Conservation (phyloP, 2,113 vertebrate genomes). For the Hippocampus guttulatus region DNA sequence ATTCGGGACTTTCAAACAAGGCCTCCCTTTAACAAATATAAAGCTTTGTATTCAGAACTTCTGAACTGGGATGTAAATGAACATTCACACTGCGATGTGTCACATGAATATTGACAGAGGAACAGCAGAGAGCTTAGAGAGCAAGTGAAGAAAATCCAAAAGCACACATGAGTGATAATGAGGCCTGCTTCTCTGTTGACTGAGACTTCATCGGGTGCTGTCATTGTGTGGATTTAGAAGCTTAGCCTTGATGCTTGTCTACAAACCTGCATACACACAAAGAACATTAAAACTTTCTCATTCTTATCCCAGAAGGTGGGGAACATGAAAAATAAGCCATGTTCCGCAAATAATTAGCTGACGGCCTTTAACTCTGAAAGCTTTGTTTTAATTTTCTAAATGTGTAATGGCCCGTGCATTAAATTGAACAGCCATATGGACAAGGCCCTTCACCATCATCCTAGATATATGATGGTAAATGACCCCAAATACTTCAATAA, state of each 20-base stretch:
- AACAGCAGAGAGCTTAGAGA: slow-evolving; percentile 37
- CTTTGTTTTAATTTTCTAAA: slow-evolving; percentile 68
- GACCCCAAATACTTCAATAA: slow-evolving; percentile 49
- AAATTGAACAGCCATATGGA: slow-evolving; percentile 60
- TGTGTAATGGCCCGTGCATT: slow-evolving; percentile 44
- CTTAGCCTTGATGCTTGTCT: slow-evolving; percentile 49
- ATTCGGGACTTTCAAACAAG: not conserved
- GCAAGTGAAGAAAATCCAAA: slow-evolving; percentile 48
- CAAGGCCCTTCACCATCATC: slow-evolving; percentile 33
- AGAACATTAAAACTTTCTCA: slow-evolving; percentile 2
- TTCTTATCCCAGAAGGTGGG: slow-evolving; percentile 45
- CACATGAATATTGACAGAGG: slow-evolving; percentile 42
- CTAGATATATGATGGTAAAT: slow-evolving; percentile 41
- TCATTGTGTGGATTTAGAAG: slow-evolving; percentile 61
- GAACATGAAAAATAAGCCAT: slow-evolving; percentile 53
- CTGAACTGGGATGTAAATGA: slow-evolving; percentile 15
- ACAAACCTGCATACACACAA: slow-evolving; percentile 33
- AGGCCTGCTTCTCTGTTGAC: slow-evolving; percentile 61
- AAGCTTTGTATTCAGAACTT: slow-evolving; percentile 25
- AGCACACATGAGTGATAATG: slow-evolving; percentile 59
- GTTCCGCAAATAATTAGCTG: slow-evolving; percentile 48
- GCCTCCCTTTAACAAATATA: not conserved
- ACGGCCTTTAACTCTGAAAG: slow-evolving; percentile 44
- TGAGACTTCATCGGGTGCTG: slow-evolving; percentile 61
- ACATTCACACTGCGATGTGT: slow-evolving; percentile 34